Base-by-base conservation (phyloP, 2,797 vertebrate species). In the Chelidonichthys spinosus region DNA sequence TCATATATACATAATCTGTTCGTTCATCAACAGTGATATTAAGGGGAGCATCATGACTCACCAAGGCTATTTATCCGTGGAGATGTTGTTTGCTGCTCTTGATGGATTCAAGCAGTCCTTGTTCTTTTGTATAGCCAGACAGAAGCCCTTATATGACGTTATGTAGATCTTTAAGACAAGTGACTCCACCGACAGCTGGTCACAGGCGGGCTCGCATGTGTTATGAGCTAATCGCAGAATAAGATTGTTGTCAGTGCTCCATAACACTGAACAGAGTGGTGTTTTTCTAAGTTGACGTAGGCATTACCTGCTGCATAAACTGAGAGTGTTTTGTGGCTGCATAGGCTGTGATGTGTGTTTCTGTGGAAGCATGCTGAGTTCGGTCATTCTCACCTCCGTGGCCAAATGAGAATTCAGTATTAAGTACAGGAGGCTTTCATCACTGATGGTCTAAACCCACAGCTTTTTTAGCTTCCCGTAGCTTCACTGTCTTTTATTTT, bases 81-180 rank as follows among this genome's bases (percentile, higher is more conserved):
- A 69, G 73, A 72, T 59, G 25, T 14, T 59, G 59, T 40, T 59
- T 63, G 58, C 52, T 72, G 37, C 46, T 54, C 73, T 32, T 64
- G 44, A 42, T 18, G 18, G 39, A 25, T 42, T 42, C 39, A 61
- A 81, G 52, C 63, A 37, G 11, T n/a, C 4, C 4, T 69, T 69
- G 54, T 71, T 49, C 55, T 75, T 80, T 46, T 74, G 66, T 17
- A 42, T 65, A 59, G 60, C 59, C 50, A 33, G 61, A 60, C 4
- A 74, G 25, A 70, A 55, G 61, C 61, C 66, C 17, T 58, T 36
- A 9, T 17, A 59, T 42, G 66, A 50, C 37, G 46, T 7, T 11
- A 61, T 61, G 40, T 32, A 61, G 40, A 17, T 61, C 40, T 61
- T 44, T 36, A 55, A n/a, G 40, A 15, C 17, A 33, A 33, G 18